phyloP scores from a whole-genome alignment of 2,113 vertebrate species.

The Oncorhynchus mykiss region DNA sequence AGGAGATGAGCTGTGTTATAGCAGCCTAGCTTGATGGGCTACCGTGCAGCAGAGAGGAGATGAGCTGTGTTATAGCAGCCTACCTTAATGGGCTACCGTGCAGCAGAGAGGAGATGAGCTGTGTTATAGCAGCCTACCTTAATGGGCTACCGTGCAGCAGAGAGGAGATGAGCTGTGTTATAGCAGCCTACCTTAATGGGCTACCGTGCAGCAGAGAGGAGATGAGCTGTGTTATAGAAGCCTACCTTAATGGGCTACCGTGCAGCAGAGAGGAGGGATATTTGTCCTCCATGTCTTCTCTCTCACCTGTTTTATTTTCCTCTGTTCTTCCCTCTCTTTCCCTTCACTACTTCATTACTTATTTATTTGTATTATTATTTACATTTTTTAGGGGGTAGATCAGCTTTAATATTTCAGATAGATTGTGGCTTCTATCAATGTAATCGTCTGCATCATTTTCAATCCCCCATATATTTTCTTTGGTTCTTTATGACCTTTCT shows the following conservation, averaged over 20 bases:
- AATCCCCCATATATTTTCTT: background rate
- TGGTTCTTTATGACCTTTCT: slow-evolving; percentile 13
- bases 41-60: slow-evolving; percentile 6
- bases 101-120: background rate
- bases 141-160: too few species aligned
- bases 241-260: background rate
- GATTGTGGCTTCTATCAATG: too few species aligned
- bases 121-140: too few species aligned
- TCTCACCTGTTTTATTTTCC: background rate
- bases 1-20: background rate
- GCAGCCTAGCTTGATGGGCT: slow-evolving; percentile 36
- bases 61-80: background rate
- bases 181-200: slow-evolving; percentile 35
- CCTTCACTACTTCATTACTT: slow-evolving; percentile 16
- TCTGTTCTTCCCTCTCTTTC: background rate
- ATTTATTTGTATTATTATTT: too few species aligned
- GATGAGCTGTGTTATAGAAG: too few species aligned
- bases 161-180: too few species aligned
- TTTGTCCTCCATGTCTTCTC: background rate
- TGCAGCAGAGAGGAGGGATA: background rate
- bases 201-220: too few species aligned
- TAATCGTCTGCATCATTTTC: too few species aligned
- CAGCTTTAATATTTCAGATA: too few species aligned
- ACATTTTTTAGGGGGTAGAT: too few species aligned
- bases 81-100: slow-evolving; percentile 32